Evolutionary conservation across 2,113 vertebrate genomes (phyloP), one percentile per base, ranked within the genome.

Genomic region (Reinhardtius hippoglossoides): DNA sequence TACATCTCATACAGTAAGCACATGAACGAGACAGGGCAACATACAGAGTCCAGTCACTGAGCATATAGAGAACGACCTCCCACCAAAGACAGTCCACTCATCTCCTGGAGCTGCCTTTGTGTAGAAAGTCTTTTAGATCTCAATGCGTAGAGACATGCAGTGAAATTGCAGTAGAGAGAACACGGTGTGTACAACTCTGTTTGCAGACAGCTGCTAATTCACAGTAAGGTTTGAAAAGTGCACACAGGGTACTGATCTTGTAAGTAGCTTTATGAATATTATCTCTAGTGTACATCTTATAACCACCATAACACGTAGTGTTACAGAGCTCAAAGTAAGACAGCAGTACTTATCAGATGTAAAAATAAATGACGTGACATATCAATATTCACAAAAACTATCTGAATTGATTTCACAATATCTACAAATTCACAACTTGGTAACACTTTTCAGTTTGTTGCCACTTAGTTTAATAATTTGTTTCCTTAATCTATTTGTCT

Each of bases 361-460:
- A 85, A 92, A 90, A 91, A 91, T 81, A 92, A 91, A 87, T 56
- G 80, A 91, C 84, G 67, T 82, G 85, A 93, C 89, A 81, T 90
- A 87, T 87, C 79, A 76, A 92, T 89, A 81, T 90, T 89, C 90
- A 92, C 89, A 91, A 80, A 74, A 88, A 89, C 84, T 80, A 91
- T 90, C 68, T 65, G 81, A 87, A 88, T 87, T 82, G 60, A 82
- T 88, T 90, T 92, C 89, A 94, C 91, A 87, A 93, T 91, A 93
- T 94, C 85, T 91, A 93, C 86, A 93, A 90, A 93, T 92, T 91
- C 91, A 94, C 89, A 88, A 93, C 71, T 87, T 84, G 64, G 76
- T 82, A 75, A 85, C 88, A 90, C 82, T 84, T 83, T 84, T 90
- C 75, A 85, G 84, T 81, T 56, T 80, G 77, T 90, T 81, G 82